phyloP scores from a whole-genome alignment of 2,113 vertebrate genomes.

The Grammomys dolichurus region DNA sequence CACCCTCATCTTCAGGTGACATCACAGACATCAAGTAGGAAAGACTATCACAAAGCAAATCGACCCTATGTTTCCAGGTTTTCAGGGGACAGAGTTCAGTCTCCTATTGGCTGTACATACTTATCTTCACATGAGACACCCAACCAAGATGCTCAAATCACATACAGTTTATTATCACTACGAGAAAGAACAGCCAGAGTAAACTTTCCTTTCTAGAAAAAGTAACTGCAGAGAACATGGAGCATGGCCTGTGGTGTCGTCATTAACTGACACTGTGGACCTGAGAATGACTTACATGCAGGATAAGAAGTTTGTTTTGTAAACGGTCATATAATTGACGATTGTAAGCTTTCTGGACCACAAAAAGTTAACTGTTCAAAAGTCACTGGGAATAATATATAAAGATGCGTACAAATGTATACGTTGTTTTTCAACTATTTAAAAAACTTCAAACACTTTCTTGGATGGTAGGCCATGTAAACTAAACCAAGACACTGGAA shows the following conservation, averaged over 20 bases:
- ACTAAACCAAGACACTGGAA: not conserved
- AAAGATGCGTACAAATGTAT: not conserved
- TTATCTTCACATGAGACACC: not conserved
- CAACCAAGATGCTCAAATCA: not conserved
- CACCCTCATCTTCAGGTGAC: not conserved
- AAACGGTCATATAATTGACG: not conserved
- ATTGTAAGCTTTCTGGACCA: not conserved
- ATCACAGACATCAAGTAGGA: not conserved
- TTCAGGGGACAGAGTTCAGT: not conserved
- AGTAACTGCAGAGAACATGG: not conserved
- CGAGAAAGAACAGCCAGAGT: not conserved
- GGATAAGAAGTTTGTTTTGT: not conserved
- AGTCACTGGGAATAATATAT: not conserved
- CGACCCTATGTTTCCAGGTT: not conserved
- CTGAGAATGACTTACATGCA: not conserved
- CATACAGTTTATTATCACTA: not conserved
- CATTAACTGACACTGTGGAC: not conserved
- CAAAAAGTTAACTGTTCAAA: not conserved
- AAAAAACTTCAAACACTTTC: slow-evolving; percentile 41
- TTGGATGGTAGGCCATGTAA: not conserved
- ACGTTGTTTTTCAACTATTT: not conserved
- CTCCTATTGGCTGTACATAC: not conserved
- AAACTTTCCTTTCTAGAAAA: not conserved
- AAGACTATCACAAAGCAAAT: not conserved
- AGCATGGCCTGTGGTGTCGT: not conserved